Conservation (phyloP, 2,888 invertebrate genomes). For the Chrysotoxum bicinctum region DNA sequence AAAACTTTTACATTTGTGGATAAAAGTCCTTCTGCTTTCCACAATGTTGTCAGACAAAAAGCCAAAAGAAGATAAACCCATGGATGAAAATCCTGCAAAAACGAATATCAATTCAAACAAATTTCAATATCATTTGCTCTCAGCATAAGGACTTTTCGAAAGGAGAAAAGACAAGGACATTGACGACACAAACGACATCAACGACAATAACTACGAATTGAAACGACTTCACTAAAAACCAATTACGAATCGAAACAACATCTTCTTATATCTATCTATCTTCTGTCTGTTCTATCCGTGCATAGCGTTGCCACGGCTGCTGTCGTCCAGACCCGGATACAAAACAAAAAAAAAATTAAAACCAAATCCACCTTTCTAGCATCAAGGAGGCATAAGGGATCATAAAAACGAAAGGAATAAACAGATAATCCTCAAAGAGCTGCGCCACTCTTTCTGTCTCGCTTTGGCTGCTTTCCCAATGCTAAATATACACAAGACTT, state of each 20-base stretch:
- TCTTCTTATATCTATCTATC: slow-evolving; percentile 49
- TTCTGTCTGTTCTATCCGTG: neutral
- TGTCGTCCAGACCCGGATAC: slow-evolving; percentile 22
- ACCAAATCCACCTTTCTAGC: slow-evolving; percentile 21
- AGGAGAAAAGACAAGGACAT: slow-evolving; percentile 34
- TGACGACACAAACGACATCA: slow-evolving; percentile 59
- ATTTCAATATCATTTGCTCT: slow-evolving; percentile 72
- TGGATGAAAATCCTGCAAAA: slow-evolving; percentile 48
- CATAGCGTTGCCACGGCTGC: neutral
- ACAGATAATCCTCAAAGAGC: slow-evolving; percentile 68
- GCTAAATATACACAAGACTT: slow-evolving; percentile 69
- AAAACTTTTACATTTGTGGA: slow-evolving; percentile 19
- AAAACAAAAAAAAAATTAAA: neutral
- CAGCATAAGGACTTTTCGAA: slow-evolving; percentile 41
- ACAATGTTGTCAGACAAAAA: slow-evolving; percentile 16
- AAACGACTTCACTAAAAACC: slow-evolving; percentile 72
- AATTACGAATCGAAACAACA: slow-evolving; percentile 72
- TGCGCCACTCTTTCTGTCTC: slow-evolving; percentile 24
- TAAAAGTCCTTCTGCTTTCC: slow-evolving; percentile 37
- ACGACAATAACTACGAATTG: slow-evolving; percentile 57
- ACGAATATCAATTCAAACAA: slow-evolving; percentile 71
- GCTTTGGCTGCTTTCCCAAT: slow-evolving; percentile 34
- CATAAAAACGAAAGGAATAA: slow-evolving; percentile 34
- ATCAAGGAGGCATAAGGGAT: slow-evolving; percentile 20
- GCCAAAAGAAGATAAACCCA: slow-evolving; percentile 48